phyloP scores from a whole-genome alignment of 2,113 vertebrate species.

The Terrapene triunguis region DNA sequence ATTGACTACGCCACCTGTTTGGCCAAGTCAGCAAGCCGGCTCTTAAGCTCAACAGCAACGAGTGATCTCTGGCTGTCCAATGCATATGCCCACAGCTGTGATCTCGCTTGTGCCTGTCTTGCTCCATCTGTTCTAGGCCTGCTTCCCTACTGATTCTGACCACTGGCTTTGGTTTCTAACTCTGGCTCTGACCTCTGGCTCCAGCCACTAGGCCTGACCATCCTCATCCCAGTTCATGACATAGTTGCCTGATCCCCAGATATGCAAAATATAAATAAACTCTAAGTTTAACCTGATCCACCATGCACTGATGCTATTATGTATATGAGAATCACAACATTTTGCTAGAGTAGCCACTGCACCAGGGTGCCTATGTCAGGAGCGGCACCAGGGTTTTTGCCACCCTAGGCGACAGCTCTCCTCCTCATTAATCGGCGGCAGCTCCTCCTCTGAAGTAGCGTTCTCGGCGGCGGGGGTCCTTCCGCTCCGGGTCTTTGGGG shows the following conservation, averaged over 20 bases:
- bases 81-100: not conserved
- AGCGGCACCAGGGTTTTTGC: no score
- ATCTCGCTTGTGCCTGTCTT: not conserved
- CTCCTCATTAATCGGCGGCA: no score
- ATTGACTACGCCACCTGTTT: not conserved
- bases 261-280: not conserved
- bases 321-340: not conserved
- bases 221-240: not conserved
- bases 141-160: not conserved
- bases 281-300: not conserved
- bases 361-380: not conserved
- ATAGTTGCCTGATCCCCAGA: not conserved
- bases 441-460: no score
- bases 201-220: not conserved
- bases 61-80: not conserved
- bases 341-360: not conserved
- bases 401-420: no score
- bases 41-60: not conserved
- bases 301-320: not conserved
- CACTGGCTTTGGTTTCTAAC: no score
- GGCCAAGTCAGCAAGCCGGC: not conserved
- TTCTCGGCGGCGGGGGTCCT: no score
- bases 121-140: not conserved
- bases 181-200: not conserved
- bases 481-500: no score